Percentiles rank a stretch among this genome's conserved stretches.
phyloP scores from a whole-genome alignment of 2,113 vertebrate genomes.

The Macquaria ambigua region DNA sequence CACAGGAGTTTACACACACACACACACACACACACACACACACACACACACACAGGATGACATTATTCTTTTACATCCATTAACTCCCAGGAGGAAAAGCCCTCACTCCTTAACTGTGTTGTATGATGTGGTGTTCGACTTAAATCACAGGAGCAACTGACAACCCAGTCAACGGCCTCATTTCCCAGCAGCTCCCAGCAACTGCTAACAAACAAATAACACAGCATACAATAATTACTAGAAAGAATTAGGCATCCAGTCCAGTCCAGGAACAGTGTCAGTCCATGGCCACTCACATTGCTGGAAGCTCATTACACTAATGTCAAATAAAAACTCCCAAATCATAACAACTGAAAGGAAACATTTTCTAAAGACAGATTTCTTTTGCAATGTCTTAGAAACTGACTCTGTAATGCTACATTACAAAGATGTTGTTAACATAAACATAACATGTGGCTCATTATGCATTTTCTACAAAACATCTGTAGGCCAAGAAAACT shows the following conservation, averaged over 20 bases:
- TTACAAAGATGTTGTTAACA: constrained; percentile 10
- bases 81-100: constrained; percentile 32
- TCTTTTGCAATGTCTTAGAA: neutral
- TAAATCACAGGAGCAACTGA: constrained; percentile 44
- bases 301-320: neutral
- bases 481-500: constrained; percentile 27
- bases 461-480: constrained; percentile 13
- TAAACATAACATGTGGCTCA: constrained; percentile 26
- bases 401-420: neutral
- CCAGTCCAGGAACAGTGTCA: neutral
- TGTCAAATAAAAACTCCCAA: neutral
- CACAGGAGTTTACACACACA: neutral
- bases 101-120: neutral
- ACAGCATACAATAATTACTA: constrained; percentile 16
- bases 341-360: neutral
- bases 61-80: constrained; percentile 23
- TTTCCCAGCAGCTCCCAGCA: constrained; percentile 49
- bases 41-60: neutral
- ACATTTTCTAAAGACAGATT: neutral
- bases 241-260: constrained; percentile 13
- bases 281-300: neutral
- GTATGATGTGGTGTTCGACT: constrained; percentile 19
- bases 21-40: neutral
- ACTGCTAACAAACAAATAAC: constrained; percentile 38
- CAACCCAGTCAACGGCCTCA: constrained; percentile 34